Evolutionary conservation across 2,888 invertebrate species (phyloP).

Genomic region (Drosophila buzzatii): DNA sequence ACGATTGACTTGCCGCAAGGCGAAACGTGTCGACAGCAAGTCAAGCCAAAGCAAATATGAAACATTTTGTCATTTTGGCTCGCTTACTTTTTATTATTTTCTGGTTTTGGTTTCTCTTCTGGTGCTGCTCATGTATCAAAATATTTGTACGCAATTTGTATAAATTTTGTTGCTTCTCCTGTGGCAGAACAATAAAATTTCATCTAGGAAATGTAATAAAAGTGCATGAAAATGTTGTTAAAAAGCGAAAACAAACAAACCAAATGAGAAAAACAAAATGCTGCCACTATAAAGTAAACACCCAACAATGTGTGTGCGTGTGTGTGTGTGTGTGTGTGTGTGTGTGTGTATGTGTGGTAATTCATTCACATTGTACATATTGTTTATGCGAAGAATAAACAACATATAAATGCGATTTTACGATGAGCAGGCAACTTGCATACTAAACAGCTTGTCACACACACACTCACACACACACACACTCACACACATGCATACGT

Average conservation of each 20-base stretch:
- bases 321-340: conserved; percentile 7
- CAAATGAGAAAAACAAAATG: conserved; percentile 30
- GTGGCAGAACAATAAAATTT: conserved; percentile 65
- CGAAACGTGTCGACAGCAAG: conserved; percentile 26
- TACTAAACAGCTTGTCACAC: conserved; percentile 57
- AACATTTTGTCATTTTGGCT: conserved; percentile 44
- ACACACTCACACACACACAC: background rate
- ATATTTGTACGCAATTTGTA: conserved; percentile 50
- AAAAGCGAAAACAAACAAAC: conserved; percentile 29
- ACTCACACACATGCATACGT: background rate
- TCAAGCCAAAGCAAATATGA: conserved; percentile 12
- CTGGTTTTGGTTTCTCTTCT: conserved; percentile 3
- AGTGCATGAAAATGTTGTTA: conserved; percentile 72
- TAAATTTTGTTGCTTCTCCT: conserved; percentile 24
- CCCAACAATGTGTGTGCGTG: conserved; percentile 1
- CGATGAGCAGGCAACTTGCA: conserved; percentile 70
- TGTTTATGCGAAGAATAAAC: conserved; percentile 71
- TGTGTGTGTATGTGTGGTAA: conserved; percentile 44
- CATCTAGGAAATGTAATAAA: conserved; percentile 75
- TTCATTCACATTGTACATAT: conserved; percentile 72
- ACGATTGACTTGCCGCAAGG: conserved; percentile 10
- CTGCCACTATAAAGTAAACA: conserved; percentile 60
- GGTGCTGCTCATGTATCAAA: conserved; percentile 29
- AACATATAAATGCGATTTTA: conserved; percentile 80
- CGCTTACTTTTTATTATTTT: conserved; percentile 28